Base-by-base conservation (phyloP, 1,140 invertebrate genomes). In the Monomorium pharaonis region DNA sequence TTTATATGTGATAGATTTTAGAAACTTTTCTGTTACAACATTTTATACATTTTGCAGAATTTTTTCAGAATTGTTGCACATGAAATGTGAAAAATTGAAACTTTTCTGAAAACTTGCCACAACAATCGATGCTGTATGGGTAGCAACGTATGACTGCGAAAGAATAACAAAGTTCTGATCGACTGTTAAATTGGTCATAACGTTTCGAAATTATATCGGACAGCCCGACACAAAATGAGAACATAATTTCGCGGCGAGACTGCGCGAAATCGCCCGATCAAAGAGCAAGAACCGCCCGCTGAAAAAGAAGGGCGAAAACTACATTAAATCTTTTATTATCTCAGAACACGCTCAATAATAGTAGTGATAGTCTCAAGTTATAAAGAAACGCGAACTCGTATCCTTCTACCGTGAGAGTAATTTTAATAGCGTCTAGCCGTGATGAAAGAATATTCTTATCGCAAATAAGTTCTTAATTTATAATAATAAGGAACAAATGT, bases 261-360 rank as follows among this genome's bases (percentile, higher is more conserved):
- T 88, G 90, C 90, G 90, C 87, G 84, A 90, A 86, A 78, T 86
- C 86, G 88, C 76, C 85, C 86, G 72, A 87, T 86, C 86, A 85
- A 77, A 91, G 88, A 89, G 87, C 86, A 88, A 90, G 86, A 86
- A 89, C 90, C 86, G 84, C 89, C 89, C 89, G 65, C 77, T 90
- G 88, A 90, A 92, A 91, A 90, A 78, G 88, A 90, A 67, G 60
- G 33, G 87, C 60, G 62, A 77, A 62, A 88, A 70, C 62, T 88
- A 86, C 84, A 62, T 86, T 76, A 86, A 88, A 75, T 62, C 62
- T 86, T 67, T 89, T 70, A 86, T 86, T 77, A 86, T 86, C 80
- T 86, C 69, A 69, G 70, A 88, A 86, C 84, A 81, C 76, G 72
- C 54, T 88, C 63, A 81, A 88, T 88, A 56, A 81, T 63, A 76